Evolutionary conservation across 2,113 vertebrate genomes (phyloP).

Genomic region (Channa argus): DNA sequence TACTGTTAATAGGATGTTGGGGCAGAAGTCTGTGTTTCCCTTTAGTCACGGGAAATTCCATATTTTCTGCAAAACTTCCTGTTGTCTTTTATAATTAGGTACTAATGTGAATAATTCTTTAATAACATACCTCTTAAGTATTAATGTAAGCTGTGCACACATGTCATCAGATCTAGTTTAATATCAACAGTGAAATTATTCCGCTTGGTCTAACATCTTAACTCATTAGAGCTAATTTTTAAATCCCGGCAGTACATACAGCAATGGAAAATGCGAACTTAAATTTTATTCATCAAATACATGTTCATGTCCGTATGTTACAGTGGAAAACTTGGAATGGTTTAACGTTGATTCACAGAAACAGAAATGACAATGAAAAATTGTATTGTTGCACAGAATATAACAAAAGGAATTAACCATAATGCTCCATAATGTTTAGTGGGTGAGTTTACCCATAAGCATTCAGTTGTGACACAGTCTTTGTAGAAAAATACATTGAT

Average conservation of each 20-base stretch:
- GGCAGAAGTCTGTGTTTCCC: constrained; percentile 51
- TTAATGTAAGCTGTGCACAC: neutral
- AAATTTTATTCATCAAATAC: too few relatives aligned
- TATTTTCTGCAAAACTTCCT: constrained; percentile 10
- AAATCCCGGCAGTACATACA: too few relatives aligned
- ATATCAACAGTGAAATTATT: too few relatives aligned
- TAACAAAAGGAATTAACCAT: neutral
- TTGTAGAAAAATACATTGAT: neutral
- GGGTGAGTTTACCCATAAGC: neutral
- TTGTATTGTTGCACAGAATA: too few relatives aligned
- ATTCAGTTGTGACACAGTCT: neutral
- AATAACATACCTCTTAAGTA: neutral
- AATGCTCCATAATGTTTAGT: neutral
- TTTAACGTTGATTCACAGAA: too few relatives aligned
- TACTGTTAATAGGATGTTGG: constrained; percentile 41
- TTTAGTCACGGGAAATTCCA: constrained; percentile 7
- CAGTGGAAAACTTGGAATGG: too few relatives aligned
- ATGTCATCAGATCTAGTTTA: too few relatives aligned
- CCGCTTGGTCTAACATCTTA: neutral
- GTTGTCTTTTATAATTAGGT: neutral
- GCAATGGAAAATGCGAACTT: too few relatives aligned
- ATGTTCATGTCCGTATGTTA: too few relatives aligned
- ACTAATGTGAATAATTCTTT: neutral
- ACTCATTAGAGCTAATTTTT: too few relatives aligned
- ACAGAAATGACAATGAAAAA: too few relatives aligned